phyloP scores from a whole-genome alignment of 2,888 invertebrate genomes.

The Epinotia demarniana region DNA sequence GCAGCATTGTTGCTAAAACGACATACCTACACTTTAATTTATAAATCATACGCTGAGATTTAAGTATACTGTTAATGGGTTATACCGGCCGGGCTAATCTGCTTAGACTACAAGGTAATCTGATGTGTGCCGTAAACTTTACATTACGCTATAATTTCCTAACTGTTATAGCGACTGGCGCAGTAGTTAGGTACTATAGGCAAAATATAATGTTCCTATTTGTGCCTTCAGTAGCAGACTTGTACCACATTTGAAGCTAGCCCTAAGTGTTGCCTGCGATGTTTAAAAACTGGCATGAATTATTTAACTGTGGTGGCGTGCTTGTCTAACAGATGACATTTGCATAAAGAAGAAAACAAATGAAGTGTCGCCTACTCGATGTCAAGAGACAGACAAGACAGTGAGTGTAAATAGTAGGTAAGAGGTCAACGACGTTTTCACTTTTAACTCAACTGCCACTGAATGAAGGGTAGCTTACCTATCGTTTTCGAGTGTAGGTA shows the following conservation, averaged over 20 bases:
- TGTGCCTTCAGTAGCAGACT: not conserved
- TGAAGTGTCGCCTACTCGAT: conserved; percentile 3
- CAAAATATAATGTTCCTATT: not conserved
- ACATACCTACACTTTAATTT: too few species aligned
- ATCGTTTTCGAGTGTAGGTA: not conserved
- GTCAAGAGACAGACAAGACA: not conserved
- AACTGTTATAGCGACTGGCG: not conserved
- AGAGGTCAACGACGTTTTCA: conserved; percentile 18
- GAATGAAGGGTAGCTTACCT: not conserved
- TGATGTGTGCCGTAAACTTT: not conserved
- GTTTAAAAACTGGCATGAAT: conserved; percentile 17
- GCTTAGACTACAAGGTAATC: not conserved
- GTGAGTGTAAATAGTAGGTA: conserved; percentile 1
- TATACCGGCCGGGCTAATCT: not conserved
- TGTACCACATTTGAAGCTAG: not conserved
- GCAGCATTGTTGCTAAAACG: too few species aligned
- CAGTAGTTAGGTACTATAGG: not conserved
- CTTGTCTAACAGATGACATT: conserved; percentile 7
- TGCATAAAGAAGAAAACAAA: conserved; percentile 31
- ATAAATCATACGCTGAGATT: too few species aligned
- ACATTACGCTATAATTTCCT: not conserved
- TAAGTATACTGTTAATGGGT: too few species aligned
- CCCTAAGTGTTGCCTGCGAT: not conserved
- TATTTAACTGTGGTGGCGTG: not conserved
- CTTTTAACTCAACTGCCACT: not conserved